These are phyloP conservation scores for Tragelaphus scriptus DNA, from an alignment of 2,113 vertebrate species.

Conservation along the genomic window DNA sequence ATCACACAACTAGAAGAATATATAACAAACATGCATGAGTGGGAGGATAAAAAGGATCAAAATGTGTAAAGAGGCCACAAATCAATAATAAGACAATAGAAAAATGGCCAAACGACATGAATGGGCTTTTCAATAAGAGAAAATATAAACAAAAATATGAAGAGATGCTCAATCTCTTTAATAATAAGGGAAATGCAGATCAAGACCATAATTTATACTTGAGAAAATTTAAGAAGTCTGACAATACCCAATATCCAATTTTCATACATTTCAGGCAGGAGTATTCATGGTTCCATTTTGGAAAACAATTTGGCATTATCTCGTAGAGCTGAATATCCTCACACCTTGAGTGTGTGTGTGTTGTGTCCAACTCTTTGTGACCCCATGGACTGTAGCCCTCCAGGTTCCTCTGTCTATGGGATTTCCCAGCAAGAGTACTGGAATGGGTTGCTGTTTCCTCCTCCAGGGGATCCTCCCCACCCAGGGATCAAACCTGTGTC, in stretches of 20 bases:
- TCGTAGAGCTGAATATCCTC: background rate
- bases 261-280: background rate
- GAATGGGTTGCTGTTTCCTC: background rate
- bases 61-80: background rate
- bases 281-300: background rate
- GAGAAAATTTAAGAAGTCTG: background rate
- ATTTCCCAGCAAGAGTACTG: background rate
- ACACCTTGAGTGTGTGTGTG: background rate
- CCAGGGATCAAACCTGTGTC: background rate
- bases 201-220: background rate
- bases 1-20: background rate
- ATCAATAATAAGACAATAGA: background rate
- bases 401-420: background rate
- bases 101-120: background rate
- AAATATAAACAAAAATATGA: background rate
- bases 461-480: background rate
- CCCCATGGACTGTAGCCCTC: background rate
- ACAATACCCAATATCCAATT: background rate
- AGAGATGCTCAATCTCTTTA: background rate
- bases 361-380: background rate
- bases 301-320: background rate
- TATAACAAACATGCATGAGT: too few relatives aligned
- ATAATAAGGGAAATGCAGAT: background rate
- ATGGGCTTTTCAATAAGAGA: background rate
- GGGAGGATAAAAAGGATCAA: background rate